Evolutionary conservation across 1,140 invertebrate genomes (phyloP).

Genomic region (Orchesella cincta): DNA sequence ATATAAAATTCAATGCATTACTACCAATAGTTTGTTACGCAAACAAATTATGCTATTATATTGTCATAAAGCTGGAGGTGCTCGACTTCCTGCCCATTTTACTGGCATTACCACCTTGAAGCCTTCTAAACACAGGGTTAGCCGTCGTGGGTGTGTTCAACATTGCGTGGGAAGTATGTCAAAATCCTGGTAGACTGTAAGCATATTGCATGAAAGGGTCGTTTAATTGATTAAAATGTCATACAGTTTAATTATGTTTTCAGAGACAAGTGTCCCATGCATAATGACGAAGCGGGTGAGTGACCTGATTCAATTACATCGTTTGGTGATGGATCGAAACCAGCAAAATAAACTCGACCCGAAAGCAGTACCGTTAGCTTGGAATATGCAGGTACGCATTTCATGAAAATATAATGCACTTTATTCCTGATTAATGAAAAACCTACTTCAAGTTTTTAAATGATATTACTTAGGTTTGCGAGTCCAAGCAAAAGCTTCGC

Average conservation of each 20-base stretch:
- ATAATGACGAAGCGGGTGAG: slow-evolving; percentile 15
- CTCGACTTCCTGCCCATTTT: slow-evolving; percentile 80
- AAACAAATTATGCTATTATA: not conserved
- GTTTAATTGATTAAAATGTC: not conserved
- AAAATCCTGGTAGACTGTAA: too few relatives aligned
- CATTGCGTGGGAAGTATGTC: slow-evolving; percentile 43
- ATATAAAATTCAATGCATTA: not conserved
- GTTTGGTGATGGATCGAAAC: not conserved
- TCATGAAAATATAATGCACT: not conserved
- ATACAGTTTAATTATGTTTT: not conserved
- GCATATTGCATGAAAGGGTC: too few relatives aligned
- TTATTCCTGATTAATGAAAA: not conserved
- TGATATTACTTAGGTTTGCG: not conserved
- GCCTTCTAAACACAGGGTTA: slow-evolving; percentile 58
- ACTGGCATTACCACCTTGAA: slow-evolving; percentile 85
- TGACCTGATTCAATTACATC: not conserved
- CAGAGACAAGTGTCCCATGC: not conserved
- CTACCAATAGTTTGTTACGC: not conserved
- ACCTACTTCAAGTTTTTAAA: not conserved
- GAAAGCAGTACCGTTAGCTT: not conserved
- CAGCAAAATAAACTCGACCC: not conserved
- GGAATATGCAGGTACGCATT: not conserved
- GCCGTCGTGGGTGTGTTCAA: slow-evolving; percentile 3
- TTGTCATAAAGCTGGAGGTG: slow-evolving; percentile 63
- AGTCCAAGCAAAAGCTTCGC: slow-evolving; percentile 33